A percentile compares a stretch with the other conserved stretches of the same genome.
Evolutionary conservation across 2,888 invertebrate genomes (phyloP).

Genomic region (Ochlodes sylvanus): DNA sequence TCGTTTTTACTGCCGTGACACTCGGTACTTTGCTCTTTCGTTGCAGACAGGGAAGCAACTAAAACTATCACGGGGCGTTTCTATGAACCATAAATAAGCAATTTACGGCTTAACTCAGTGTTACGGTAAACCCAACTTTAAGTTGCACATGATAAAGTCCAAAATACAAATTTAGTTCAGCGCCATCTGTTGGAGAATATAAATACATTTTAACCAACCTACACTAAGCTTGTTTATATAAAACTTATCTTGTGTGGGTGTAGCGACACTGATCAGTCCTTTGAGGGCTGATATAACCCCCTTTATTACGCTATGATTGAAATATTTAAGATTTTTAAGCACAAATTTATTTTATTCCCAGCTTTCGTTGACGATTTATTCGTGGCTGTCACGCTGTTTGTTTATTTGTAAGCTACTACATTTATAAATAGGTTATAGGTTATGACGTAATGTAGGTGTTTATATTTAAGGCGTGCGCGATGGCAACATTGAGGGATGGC

Average conservation of each 20-base stretch:
- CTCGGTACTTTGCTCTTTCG: constrained; percentile 50
- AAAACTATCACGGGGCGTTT: too few relatives aligned
- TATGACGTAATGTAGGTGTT: constrained; percentile 73
- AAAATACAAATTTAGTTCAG: too few relatives aligned
- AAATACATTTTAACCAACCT: too few relatives aligned
- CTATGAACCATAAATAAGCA: too few relatives aligned
- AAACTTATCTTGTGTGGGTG: too few relatives aligned
- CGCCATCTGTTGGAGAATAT: too few relatives aligned
- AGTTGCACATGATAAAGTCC: too few relatives aligned
- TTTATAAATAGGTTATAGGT: constrained; percentile 71
- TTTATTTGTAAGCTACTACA: constrained; percentile 69
- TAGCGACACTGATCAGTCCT: too few relatives aligned
- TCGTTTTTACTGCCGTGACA: constrained; percentile 61
- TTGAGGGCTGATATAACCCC: not conserved
- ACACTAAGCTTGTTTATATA: too few relatives aligned
- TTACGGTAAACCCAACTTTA: too few relatives aligned
- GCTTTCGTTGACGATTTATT: constrained; percentile 21
- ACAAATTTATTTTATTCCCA: constrained; percentile 51
- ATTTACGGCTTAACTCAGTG: too few relatives aligned
- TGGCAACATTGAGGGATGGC: constrained; percentile 47
- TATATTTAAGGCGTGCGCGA: constrained; percentile 65
- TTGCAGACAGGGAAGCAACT: constrained; percentile 55
- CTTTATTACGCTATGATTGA: not conserved
- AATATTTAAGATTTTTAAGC: constrained; percentile 67
- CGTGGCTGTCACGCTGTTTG: constrained; percentile 68